Conservation (phyloP, 1,140 invertebrate species). For the Conus ventricosus region DNA sequence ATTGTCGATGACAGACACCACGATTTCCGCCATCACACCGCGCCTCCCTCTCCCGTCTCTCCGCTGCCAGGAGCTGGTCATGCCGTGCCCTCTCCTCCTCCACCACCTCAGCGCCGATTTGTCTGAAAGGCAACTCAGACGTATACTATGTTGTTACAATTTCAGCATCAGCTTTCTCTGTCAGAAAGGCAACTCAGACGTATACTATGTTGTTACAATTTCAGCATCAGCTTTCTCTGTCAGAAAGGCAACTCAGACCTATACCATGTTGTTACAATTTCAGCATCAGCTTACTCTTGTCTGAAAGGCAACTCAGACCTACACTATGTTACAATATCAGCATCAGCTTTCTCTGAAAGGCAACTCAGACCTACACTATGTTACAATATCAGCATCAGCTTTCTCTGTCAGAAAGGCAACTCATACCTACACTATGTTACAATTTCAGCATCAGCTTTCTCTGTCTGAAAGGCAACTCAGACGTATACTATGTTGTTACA, state of each 20-base stretch:
- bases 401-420: background rate
- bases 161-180: background rate
- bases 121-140: background rate
- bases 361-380: too few relatives aligned
- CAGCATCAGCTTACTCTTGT: background rate
- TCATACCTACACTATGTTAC: background rate
- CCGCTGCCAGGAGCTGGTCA: background rate
- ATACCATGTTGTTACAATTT: too few relatives aligned
- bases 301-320: background rate
- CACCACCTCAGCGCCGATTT: constrained; percentile 15
- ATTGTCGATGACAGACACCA: background rate
- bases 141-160: too few relatives aligned
- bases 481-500: too few relatives aligned
- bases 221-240: too few relatives aligned
- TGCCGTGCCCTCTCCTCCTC: background rate
- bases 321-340: too few relatives aligned
- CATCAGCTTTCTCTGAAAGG: too few relatives aligned
- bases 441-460: background rate
- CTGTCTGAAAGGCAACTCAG: background rate
- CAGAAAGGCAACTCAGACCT: too few relatives aligned
- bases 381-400: too few relatives aligned
- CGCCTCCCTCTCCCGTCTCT: background rate
- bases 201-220: too few relatives aligned
- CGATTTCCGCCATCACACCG: background rate
- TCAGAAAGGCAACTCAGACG: background rate